Conservation (phyloP, 2,113 vertebrate genomes). For the Amphilophus citrinellus region DNA sequence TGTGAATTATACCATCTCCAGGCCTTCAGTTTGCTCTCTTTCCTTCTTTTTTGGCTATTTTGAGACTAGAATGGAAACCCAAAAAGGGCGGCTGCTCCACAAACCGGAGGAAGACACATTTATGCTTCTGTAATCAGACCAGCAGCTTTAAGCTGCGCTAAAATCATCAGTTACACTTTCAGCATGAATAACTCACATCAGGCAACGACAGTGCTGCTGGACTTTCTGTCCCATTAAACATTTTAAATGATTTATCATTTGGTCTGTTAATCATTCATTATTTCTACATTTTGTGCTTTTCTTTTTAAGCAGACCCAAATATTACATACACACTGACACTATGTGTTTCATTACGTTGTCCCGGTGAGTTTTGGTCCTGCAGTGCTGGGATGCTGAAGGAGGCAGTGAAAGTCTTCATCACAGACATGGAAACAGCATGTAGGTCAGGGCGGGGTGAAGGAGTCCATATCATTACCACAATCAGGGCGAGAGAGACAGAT, state of each 20-base stretch:
- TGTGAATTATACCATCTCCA: not conserved
- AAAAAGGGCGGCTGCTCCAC: not conserved
- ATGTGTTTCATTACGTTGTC: not conserved
- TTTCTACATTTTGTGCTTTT: not conserved
- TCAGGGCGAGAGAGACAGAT: not conserved
- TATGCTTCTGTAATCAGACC: not conserved
- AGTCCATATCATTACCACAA: not conserved
- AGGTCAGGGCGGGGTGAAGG: constrained; percentile 37
- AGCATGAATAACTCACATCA: not conserved
- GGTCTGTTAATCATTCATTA: not conserved
- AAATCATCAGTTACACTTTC: not conserved
- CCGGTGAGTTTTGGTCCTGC: not conserved
- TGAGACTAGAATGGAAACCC: not conserved
- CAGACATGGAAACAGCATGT: constrained; percentile 36
- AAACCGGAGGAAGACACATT: not conserved
- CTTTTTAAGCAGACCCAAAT: not conserved
- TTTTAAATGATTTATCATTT: accelerated
- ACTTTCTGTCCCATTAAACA: not conserved
- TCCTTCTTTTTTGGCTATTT: not conserved
- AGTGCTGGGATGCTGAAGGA: not conserved
- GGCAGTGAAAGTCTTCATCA: constrained; percentile 24
- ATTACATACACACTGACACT: not conserved
- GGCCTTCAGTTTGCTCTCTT: accelerated
- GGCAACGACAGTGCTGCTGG: not conserved
- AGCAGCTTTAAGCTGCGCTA: not conserved